Evolutionary conservation across 2,797 vertebrate genomes (phyloP), one percentile per base, ranked within the genome.

Genomic region (Centroberyx gerrardi): DNA sequence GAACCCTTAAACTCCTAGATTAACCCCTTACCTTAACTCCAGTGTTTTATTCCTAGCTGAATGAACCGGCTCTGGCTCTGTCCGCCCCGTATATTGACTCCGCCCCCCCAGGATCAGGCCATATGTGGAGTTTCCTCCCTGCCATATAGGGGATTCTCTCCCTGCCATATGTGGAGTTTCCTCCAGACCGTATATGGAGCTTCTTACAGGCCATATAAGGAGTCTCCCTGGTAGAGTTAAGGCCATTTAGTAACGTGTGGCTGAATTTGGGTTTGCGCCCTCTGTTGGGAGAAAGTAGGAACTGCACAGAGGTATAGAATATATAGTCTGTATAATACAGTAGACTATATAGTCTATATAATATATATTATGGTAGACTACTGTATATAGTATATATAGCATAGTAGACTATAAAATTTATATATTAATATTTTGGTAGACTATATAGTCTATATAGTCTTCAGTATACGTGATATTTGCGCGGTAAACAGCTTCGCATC

Each of bases 141-240:
- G 90, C 90, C 92, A 91, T 92, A 90, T 63, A 85, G 28, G 86
- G 86, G 78, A 79, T 62, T 68, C 70, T 22, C 8, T 84, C 76
- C 84, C 83, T 74, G 87, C 90, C 91, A 91, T 90, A 87, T 27
- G 70, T 80, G 86, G 88, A 88, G 81, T 84, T 88, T 84, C 77
- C 84, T 88, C 75, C 83, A 65, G 69, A 72, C 22, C 66, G 67
- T 63, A 65, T 2, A 18, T 10, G 17, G 59, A 72, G 49, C 58
- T 72, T 66, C 46, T 29, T 33, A 38, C 55, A 40, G 31, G 55
- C 51, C 33, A 15, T 22, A 8, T 40, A 40, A 8, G 38, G 38
- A 40, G 38, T 40, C 38, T 40, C 38, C 9, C 38, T 40, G 38
- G 38, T 40, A 8, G 7, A 40, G 38, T 40, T 40, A 40, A 40